Conservation (phyloP, 2,113 vertebrate species). For the human (Homo sapiens) region GRCh38 chr15:100330001-100330500, state of each 20-base stretch:
- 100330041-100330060: not conserved
- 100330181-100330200: too few species aligned
- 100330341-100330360: not conserved
- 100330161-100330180: not conserved
- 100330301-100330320: not conserved
- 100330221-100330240: not conserved
- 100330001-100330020: not conserved
- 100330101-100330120: not conserved
- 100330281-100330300: not conserved
- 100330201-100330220: not conserved
- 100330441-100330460: not conserved
- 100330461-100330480: not conserved
- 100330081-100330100: not conserved
- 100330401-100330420: not conserved
- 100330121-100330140: not conserved
- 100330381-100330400: not conserved
- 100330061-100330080: not conserved
- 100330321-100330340: not conserved
- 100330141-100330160: not conserved
- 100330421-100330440: not conserved
- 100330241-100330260: not conserved
- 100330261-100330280: not conserved
- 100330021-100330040: rapidly evolving
- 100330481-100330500: not conserved
- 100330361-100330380: not conserved